Conservation (phyloP, 2,888 invertebrate species). For the Ichneumoninae sp. region DNA sequence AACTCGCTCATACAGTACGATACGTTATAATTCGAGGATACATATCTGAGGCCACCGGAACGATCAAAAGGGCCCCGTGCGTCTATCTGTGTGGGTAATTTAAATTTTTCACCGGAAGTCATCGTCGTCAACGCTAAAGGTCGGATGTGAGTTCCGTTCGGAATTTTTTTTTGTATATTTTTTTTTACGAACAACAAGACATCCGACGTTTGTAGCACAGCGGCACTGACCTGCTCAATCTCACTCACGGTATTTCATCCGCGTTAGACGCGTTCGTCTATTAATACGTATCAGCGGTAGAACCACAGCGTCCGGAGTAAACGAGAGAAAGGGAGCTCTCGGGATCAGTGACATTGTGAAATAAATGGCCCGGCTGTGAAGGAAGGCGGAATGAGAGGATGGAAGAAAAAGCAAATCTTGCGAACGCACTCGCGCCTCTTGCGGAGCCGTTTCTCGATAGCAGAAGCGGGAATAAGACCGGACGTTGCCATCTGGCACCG, state of each 20-base stretch:
- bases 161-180: background rate
- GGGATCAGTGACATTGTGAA: constrained; percentile 38
- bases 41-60: constrained; percentile 21
- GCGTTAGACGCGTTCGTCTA: constrained; percentile 42
- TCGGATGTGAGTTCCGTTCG: constrained; percentile 9
- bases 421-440: background rate
- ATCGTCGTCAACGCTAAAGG: background rate
- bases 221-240: constrained; percentile 51
- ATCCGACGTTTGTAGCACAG: background rate
- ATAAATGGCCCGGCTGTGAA: background rate
- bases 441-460: constrained; percentile 15
- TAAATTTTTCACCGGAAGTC: constrained; percentile 32
- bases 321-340: constrained; percentile 11
- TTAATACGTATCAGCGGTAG: constrained; percentile 24
- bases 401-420: constrained; percentile 15
- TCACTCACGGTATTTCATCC: constrained; percentile 1
- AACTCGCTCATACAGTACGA: constrained; percentile 58
- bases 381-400: background rate
- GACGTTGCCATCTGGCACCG: constrained; percentile 67
- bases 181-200: background rate
- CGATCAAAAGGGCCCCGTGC: constrained; percentile 27
- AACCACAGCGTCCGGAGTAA: constrained; percentile 54
- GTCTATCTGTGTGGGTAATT: background rate
- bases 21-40: constrained; percentile 16
- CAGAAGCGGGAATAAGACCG: constrained; percentile 53